Conservation (phyloP, 2,888 invertebrate genomes). For the Smittia sp. region DNA sequence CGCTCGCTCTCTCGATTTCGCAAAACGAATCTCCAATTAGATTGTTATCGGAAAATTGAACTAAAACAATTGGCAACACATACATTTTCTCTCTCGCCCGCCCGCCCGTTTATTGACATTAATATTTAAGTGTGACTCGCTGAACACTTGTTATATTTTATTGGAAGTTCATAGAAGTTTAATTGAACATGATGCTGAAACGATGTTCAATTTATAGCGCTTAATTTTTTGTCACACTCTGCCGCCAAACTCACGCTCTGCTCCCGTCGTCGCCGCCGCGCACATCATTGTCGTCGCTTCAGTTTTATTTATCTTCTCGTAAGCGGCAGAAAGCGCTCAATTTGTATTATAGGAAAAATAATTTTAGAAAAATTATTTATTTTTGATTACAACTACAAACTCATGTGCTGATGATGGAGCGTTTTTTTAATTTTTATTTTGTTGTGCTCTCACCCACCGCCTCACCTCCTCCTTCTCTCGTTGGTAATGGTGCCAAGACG, state of each 20-base stretch:
- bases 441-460: background rate
- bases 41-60: constrained; percentile 19
- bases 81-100: background rate
- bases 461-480: background rate
- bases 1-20: background rate
- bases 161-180: constrained; percentile 27
- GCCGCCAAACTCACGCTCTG: no score
- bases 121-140: constrained; percentile 27
- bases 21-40: constrained; percentile 5
- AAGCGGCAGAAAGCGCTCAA: constrained; percentile 1
- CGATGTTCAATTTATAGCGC: constrained; percentile 12
- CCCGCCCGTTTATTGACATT: constrained; percentile 4
- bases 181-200: constrained; percentile 28
- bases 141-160: constrained; percentile 25
- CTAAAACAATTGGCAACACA: constrained; percentile 1
- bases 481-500: constrained; percentile 30
- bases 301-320: background rate
- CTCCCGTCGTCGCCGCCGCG: no score
- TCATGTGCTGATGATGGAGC: background rate
- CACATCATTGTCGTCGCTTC: background rate
- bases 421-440: constrained; percentile 36
- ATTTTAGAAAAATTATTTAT: constrained; percentile 33
- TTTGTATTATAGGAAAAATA: constrained; percentile 14
- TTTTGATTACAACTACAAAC: constrained; percentile 34
- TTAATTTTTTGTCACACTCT: background rate